A percentile compares a stretch with the other conserved stretches of the same genome.
phyloP scores from a whole-genome alignment of 2,888 invertebrate genomes.

The Machimus rusticus region DNA sequence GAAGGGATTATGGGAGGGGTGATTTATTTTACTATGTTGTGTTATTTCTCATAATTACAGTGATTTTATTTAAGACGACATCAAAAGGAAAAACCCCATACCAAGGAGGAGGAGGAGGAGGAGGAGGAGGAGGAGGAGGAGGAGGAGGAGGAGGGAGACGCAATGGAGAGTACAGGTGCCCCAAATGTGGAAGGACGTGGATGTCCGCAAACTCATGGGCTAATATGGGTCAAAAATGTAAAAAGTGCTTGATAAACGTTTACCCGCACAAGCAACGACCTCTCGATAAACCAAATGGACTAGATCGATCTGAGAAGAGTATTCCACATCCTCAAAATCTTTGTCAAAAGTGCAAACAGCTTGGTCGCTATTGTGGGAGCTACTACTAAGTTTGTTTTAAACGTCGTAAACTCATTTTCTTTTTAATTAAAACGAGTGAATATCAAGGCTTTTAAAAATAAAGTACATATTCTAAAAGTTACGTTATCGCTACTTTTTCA shows the following conservation, averaged over 20 bases:
- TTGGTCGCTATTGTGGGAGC: constrained; percentile 81
- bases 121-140: no score
- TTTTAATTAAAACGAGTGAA: neutral
- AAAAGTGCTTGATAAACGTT: constrained; percentile 88
- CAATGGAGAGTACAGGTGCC: constrained; percentile 92
- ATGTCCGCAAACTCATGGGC: constrained; percentile 94
- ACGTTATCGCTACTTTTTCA: no score
- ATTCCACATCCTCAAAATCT: constrained; percentile 78
- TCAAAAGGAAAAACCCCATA: constrained; percentile 87
- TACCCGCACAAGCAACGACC: constrained; percentile 91
- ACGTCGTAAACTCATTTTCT: neutral
- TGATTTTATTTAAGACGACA: constrained; percentile 67
- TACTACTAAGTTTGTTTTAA: neutral
- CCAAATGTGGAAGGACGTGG: constrained; percentile 91
- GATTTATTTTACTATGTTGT: neutral
- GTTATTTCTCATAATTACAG: neutral
- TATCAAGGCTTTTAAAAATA: neutral
- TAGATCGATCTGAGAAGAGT: constrained; percentile 90
- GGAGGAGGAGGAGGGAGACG: no score
- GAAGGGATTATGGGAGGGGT: neutral
- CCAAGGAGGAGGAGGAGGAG: constrained; percentile 90
- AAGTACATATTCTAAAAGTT: neutral
- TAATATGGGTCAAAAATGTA: constrained; percentile 90
- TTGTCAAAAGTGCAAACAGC: constrained; percentile 84
- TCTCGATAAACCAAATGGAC: constrained; percentile 84